A percentile compares a stretch with the other conserved stretches of the same genome.
Conservation (phyloP, 2,113 vertebrate genomes). For the Oreochromis tanganicae region DNA sequence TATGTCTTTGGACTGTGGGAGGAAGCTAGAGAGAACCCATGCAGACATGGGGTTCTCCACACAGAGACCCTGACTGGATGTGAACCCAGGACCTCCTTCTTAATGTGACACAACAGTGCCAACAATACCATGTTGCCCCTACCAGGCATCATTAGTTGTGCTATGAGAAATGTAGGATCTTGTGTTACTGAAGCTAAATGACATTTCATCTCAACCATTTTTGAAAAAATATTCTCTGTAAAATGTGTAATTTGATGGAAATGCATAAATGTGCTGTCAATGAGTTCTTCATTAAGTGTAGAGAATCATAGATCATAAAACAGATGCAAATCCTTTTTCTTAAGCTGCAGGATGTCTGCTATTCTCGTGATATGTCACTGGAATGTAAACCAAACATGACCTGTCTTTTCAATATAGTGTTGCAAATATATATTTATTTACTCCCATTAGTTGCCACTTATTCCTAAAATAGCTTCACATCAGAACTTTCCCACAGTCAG, state of each 20-base stretch:
- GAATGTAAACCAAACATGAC: fast-evolving
- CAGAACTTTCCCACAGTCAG: not conserved
- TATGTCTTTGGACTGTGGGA: fast-evolving
- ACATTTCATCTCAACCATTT: not conserved
- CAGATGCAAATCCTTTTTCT: not conserved
- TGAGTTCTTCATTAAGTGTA: not conserved
- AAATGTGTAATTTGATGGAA: not conserved
- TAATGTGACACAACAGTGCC: not conserved
- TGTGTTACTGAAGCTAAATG: not conserved
- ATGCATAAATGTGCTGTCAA: not conserved
- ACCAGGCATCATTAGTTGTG: not conserved
- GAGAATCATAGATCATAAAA: not conserved
- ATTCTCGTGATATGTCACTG: not conserved
- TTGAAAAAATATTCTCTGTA: not conserved
- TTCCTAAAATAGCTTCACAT: not conserved
- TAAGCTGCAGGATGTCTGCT: not conserved
- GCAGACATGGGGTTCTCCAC: not conserved
- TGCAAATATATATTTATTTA: not conserved
- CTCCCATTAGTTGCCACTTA: not conserved
- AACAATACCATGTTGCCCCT: not conserved
- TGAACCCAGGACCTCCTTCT: not conserved
- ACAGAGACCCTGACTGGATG: not conserved
- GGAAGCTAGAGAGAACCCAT: not conserved
- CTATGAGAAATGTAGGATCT: not conserved
- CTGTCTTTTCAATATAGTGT: not conserved